These are phyloP conservation scores for Connochaetes taurinus DNA, from an alignment of 2,113 vertebrate genomes.

Conservation along the genomic window DNA sequence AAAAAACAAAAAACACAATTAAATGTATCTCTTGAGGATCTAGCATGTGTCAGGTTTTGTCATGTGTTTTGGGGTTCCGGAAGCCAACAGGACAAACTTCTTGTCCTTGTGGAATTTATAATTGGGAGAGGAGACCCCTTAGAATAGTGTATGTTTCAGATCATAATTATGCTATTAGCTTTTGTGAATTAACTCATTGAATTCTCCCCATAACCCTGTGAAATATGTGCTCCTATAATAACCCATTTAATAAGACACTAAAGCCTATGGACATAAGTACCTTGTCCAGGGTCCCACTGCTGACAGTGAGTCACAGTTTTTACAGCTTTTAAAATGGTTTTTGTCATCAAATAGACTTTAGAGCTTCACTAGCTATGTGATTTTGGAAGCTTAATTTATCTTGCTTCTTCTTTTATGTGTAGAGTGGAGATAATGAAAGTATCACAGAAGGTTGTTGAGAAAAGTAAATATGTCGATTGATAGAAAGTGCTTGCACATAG, in stretches of 20 bases:
- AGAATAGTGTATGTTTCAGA: neutral
- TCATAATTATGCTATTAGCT: neutral
- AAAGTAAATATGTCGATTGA: neutral
- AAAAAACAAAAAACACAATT: neutral
- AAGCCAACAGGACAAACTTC: neutral
- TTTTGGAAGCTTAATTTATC: neutral
- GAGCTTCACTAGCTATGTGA: neutral
- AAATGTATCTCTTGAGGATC: neutral
- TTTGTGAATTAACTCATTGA: neutral
- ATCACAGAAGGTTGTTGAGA: neutral
- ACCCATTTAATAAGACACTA: neutral
- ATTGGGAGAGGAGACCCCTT: neutral
- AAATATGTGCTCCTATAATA: neutral
- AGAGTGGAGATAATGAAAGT: neutral
- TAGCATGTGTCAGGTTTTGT: neutral
- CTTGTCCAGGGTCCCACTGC: neutral
- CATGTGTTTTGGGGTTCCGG: neutral
- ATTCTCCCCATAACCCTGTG: neutral
- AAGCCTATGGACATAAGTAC: neutral
- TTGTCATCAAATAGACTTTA: neutral
- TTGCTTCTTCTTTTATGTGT: neutral
- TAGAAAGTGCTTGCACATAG: neutral
- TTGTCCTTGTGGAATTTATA: neutral
- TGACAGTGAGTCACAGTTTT: neutral
- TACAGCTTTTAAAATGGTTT: neutral